Evolutionary conservation across 2,113 vertebrate genomes (phyloP).

Genomic region (Leucosticte australis): DNA sequence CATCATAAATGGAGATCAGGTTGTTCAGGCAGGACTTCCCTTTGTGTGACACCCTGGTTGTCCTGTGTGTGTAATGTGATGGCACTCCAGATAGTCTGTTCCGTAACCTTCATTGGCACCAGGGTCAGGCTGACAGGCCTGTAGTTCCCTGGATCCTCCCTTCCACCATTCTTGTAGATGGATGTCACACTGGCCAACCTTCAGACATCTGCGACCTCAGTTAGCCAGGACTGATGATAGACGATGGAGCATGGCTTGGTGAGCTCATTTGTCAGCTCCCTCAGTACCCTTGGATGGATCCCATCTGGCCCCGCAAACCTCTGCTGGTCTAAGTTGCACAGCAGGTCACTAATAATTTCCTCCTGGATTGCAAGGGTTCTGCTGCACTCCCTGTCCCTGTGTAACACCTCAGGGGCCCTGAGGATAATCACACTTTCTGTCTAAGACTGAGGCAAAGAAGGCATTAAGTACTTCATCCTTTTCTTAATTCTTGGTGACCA

Average conservation of each 20-base stretch:
- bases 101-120: accelerated
- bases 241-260: accelerated
- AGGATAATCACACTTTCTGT: not conserved
- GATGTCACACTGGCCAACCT: not conserved
- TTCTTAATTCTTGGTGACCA: not conserved
- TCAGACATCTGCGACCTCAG: not conserved
- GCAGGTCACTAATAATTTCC: not conserved
- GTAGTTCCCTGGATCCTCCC: not conserved
- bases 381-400: no score
- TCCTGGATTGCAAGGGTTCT: not conserved
- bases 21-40: not conserved
- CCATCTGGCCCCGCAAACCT: no score
- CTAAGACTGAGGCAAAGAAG: not conserved
- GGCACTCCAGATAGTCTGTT: not conserved
- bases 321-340: not conserved
- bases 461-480: not conserved
- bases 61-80: not conserved
- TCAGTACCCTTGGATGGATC: not conserved
- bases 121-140: not conserved
- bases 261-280: accelerated
- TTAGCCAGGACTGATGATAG: not conserved
- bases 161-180: not conserved
- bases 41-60: no score
- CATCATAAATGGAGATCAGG: not conserved
- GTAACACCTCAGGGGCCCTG: not conserved